Evolutionary conservation across 2,113 vertebrate genomes (phyloP).

Genomic region (Microcebus murinus): DNA sequence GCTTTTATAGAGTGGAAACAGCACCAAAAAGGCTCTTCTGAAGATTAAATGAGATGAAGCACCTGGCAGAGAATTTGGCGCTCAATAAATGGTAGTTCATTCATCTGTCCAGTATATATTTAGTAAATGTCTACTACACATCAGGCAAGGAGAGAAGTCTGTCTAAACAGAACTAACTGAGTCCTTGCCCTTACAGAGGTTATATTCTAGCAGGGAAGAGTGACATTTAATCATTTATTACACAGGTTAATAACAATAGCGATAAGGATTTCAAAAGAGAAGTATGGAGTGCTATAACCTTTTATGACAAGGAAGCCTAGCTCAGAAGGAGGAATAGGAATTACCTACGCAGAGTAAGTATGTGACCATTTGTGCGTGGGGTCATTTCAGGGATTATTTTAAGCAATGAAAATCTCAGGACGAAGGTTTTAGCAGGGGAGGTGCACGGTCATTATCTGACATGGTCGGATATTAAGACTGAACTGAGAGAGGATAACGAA

Average conservation of each 20-base stretch:
- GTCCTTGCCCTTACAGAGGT: not conserved
- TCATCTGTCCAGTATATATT: conserved; percentile 26
- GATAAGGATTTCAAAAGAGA: not conserved
- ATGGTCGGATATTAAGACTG: not conserved
- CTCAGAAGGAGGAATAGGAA: not conserved
- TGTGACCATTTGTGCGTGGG: not conserved
- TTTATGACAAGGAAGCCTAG: not conserved
- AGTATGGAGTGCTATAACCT: not conserved
- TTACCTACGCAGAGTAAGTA: not conserved
- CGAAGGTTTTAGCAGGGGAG: not conserved
- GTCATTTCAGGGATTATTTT: not conserved
- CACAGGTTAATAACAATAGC: not conserved
- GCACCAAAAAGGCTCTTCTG: not conserved
- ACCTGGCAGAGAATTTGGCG: not conserved
- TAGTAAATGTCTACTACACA: not conserved
- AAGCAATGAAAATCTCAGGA: not conserved
- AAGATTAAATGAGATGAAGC: not conserved
- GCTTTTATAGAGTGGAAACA: conserved; percentile 21
- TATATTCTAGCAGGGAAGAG: not conserved
- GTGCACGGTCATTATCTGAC: not conserved
- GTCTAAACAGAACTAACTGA: not conserved
- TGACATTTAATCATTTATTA: not conserved
- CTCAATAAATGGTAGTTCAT: conserved; percentile 22
- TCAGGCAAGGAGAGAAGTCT: not conserved
- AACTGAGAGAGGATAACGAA: not conserved